Evolutionary conservation across 2,113 vertebrate species (phyloP).

Genomic region (Passer domesticus): DNA sequence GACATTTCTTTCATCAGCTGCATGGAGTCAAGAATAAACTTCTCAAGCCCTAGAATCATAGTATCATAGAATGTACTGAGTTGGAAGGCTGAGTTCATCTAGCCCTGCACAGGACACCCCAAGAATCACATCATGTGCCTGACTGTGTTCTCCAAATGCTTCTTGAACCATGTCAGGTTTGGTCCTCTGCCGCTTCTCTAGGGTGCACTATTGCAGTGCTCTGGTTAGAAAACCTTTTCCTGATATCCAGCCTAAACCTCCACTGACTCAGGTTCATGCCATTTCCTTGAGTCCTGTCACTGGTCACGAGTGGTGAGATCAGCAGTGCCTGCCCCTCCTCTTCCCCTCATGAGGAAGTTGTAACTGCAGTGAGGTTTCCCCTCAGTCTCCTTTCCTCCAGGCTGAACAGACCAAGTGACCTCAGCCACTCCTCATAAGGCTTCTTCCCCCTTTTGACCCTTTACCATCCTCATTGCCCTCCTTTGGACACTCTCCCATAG

Average conservation of each 20-base stretch:
- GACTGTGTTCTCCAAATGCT: not conserved
- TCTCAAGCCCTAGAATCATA: not conserved
- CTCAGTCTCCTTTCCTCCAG: not conserved
- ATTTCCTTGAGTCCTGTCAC: not conserved
- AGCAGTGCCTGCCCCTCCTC: not conserved
- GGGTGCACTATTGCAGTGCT: not conserved
- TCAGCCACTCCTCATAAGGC: not conserved
- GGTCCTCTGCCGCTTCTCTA: not conserved
- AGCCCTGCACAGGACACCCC: not conserved
- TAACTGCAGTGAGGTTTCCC: fast-evolving
- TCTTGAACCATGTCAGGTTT: not conserved
- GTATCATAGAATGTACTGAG: not conserved
- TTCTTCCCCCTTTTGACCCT: not conserved
- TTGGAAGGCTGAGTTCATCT: not conserved
- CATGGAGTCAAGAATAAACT: not conserved
- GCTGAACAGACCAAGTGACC: not conserved
- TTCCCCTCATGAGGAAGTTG: not conserved
- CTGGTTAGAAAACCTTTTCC: not conserved
- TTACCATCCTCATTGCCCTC: fast-evolving
- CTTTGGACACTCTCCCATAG: not conserved
- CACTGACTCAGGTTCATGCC: not conserved
- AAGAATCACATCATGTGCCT: not conserved
- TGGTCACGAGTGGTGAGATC: not conserved
- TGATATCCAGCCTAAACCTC: not conserved
- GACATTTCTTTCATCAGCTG: not conserved